A percentile compares a stretch with the other conserved stretches of the same genome.
phyloP scores from a whole-genome alignment of 2,113 vertebrate species.

The Chloropsis cyanopogon region DNA sequence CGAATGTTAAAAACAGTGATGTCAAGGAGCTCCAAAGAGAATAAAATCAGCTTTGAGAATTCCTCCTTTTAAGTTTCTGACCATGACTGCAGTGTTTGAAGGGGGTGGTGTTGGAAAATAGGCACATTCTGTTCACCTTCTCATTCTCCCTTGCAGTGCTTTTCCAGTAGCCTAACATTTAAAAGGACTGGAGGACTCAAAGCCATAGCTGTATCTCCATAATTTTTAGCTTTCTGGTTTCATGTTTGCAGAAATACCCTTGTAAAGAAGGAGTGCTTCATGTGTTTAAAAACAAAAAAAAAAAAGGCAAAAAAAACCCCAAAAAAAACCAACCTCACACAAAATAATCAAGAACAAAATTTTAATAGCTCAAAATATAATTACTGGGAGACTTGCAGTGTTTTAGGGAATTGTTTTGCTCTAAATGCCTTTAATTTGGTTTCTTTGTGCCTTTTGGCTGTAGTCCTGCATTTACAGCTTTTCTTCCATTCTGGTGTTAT shows the following conservation, averaged over 20 bases:
- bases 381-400: background rate
- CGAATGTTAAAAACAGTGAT: constrained; percentile 51
- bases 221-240: background rate
- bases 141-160: background rate
- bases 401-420: constrained; percentile 28
- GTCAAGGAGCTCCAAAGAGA: constrained; percentile 42
- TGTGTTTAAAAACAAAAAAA: background rate
- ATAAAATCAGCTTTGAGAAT: constrained; percentile 36
- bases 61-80: constrained; percentile 46
- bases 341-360: background rate
- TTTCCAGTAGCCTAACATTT: background rate
- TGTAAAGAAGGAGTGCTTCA: background rate
- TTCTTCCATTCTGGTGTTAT: constrained; percentile 37
- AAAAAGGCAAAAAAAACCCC: background rate
- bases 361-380: background rate
- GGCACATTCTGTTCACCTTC: background rate
- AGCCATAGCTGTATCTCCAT: background rate
- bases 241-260: background rate
- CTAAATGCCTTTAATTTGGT: constrained; percentile 10
- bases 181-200: background rate
- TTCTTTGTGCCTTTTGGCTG: constrained; percentile 36
- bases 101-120: background rate
- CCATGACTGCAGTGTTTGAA: background rate
- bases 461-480: constrained; percentile 24
- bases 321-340: too few relatives aligned